Evolutionary conservation across 2,888 invertebrate genomes (phyloP).

Genomic region (Apamea sordens): DNA sequence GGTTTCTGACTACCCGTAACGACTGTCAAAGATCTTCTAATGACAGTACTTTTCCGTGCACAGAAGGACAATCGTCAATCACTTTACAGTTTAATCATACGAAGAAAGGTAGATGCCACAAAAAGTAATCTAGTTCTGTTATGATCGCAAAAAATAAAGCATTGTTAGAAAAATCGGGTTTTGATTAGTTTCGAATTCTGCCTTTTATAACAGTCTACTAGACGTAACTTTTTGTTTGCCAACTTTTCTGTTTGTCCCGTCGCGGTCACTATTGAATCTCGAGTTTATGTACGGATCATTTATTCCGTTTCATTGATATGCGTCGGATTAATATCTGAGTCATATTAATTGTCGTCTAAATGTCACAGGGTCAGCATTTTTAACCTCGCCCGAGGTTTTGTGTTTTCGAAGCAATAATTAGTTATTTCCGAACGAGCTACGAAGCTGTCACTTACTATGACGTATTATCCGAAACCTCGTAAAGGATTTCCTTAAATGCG

Average conservation of each 20-base stretch:
- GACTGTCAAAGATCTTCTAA: neutral
- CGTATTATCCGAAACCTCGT: neutral
- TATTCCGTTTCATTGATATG: slow-evolving; percentile 32
- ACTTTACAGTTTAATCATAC: slow-evolving; percentile 4
- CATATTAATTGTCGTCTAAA: slow-evolving; percentile 22
- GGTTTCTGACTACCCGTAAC: neutral
- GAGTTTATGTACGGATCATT: slow-evolving; percentile 33
- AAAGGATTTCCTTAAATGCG: slow-evolving; percentile 17
- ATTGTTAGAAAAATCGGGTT: slow-evolving; percentile 22
- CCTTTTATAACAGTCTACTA: slow-evolving; percentile 50
- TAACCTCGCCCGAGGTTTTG: neutral
- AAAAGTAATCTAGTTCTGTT: slow-evolving; percentile 7
- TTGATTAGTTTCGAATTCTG: slow-evolving; percentile 50
- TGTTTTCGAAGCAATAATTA: slow-evolving; percentile 3
- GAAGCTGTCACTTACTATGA: slow-evolving; percentile 1
- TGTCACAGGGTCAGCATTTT: slow-evolving; percentile 23
- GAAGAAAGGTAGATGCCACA: slow-evolving; percentile 11
- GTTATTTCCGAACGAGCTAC: slow-evolving; percentile 9
- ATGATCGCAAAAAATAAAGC: neutral
- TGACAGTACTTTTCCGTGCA: neutral
- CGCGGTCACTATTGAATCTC: slow-evolving; percentile 16
- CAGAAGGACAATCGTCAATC: neutral
- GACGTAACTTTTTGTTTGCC: slow-evolving; percentile 50
- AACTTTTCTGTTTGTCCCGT: slow-evolving; percentile 27
- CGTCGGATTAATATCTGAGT: slow-evolving; percentile 27